These are phyloP conservation scores for Aurelia aurita DNA, from an alignment of 30 jellyfish, hydroid and myxozoan genomes.

Conservation along the genomic window DNA sequence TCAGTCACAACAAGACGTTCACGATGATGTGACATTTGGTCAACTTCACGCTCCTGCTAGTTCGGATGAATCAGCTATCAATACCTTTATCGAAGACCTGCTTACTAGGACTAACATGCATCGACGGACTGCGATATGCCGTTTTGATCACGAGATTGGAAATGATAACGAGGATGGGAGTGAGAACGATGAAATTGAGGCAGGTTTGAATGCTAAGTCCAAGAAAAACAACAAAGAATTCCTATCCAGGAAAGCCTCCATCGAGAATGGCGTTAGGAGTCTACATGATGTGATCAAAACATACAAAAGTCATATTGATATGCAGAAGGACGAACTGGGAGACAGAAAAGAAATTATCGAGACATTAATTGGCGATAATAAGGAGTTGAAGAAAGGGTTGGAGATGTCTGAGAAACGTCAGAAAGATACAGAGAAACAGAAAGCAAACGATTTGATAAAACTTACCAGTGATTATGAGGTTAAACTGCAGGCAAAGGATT, in stretches of 20 bases:
- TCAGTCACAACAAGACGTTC: conserved; percentile 37
- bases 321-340: conserved; percentile 33
- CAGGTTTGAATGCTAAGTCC: not conserved
- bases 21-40: conserved; percentile 52
- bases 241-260: not conserved
- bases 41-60: conserved; percentile 52
- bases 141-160: conserved; percentile 26
- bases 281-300: not conserved
- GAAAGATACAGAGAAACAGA: conserved; percentile 4
- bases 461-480: conserved; percentile 2
- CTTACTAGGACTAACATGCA: conserved; percentile 46
- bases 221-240: not conserved
- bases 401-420: conserved; percentile 29
- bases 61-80: not conserved
- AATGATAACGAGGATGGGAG: conserved; percentile 43
- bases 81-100: conserved; percentile 26
- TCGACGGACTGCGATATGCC: conserved; percentile 32
- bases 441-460: not conserved
- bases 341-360: conserved; percentile 11
- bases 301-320: not conserved
- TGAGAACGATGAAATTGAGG: conserved; percentile 12
- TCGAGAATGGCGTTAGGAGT: not conserved
- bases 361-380: conserved; percentile 28
- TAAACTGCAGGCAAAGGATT: conserved; percentile 18
- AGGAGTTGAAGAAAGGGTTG: conserved; percentile 43